A percentile compares a stretch with the other conserved stretches of the same genome.
These are phyloP conservation scores for Dromaius novaehollandiae DNA, from an alignment of 2,113 vertebrate genomes.

Conservation along the genomic window DNA sequence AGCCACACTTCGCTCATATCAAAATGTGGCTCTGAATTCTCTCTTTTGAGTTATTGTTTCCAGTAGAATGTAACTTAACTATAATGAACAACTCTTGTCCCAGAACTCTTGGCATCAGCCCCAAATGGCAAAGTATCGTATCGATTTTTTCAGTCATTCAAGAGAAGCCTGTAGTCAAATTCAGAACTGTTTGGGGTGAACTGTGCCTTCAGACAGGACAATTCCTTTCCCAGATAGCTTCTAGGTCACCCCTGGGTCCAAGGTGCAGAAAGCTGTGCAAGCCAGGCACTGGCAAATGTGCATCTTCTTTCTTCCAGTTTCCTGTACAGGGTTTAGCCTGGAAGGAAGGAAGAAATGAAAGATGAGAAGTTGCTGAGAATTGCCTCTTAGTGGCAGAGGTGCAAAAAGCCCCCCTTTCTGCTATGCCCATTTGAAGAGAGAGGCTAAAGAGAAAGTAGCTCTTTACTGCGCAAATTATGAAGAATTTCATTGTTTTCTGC, in stretches of 20 bases:
- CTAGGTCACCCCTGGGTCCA: not conserved
- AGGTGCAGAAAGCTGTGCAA: not conserved
- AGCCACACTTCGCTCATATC: not conserved
- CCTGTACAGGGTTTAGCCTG: not conserved
- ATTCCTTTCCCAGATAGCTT: accelerated
- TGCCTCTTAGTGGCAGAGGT: not conserved
- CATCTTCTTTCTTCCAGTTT: not conserved
- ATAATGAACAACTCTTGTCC: not conserved
- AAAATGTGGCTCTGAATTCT: not conserved
- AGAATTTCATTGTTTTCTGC: not conserved
- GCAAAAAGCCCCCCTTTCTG: not conserved
- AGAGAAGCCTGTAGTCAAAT: not conserved
- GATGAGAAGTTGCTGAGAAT: not conserved
- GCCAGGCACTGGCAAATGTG: not conserved
- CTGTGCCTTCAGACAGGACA: not conserved
- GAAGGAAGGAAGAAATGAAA: not conserved
- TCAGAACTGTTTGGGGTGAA: not conserved
- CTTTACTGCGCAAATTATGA: not conserved
- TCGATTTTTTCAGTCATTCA: not conserved
- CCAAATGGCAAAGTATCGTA: not conserved
- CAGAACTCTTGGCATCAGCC: not conserved
- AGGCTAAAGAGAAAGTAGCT: not conserved
- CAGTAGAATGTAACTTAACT: not conserved
- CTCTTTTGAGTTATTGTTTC: not conserved
- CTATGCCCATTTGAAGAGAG: not conserved